phyloP scores from a whole-genome alignment of 2,888 invertebrate species.

The Agrilus biguttatus region DNA sequence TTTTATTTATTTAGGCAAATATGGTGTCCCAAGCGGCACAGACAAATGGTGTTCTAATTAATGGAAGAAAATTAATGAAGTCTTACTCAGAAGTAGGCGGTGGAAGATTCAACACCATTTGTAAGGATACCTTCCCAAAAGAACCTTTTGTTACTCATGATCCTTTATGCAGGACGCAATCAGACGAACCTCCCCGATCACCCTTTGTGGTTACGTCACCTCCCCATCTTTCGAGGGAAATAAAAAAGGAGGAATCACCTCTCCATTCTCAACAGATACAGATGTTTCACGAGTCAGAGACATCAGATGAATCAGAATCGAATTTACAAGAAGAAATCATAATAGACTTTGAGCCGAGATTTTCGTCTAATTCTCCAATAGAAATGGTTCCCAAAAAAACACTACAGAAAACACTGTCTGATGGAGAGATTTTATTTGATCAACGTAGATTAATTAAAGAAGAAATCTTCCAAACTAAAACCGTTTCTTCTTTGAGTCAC shows the following conservation, averaged over 20 bases:
- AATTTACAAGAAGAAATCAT: slow-evolving; percentile 68
- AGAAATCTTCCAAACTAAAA: slow-evolving; percentile 29
- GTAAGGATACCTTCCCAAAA: slow-evolving; percentile 16
- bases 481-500: slow-evolving; percentile 44
- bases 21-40: slow-evolving; percentile 86
- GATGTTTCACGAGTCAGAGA: slow-evolving; percentile 23
- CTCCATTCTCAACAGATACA: slow-evolving; percentile 26
- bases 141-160: slow-evolving; percentile 45
- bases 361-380: slow-evolving; percentile 39
- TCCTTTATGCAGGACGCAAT: slow-evolving; percentile 67
- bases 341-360: slow-evolving; percentile 72
- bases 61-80: slow-evolving; percentile 66
- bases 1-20: slow-evolving; percentile 42
- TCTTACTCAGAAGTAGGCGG: slow-evolving; percentile 69
- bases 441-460: slow-evolving; percentile 35
- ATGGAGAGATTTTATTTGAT: slow-evolving; percentile 61
- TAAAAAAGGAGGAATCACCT: slow-evolving; percentile 18
- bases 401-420: slow-evolving; percentile 64
- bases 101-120: slow-evolving; percentile 28
- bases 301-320: slow-evolving; percentile 34
- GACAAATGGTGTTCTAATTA: slow-evolving; percentile 62
- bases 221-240: slow-evolving; percentile 17
- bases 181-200: slow-evolving; percentile 71
- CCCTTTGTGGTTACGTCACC: slow-evolving; percentile 48
- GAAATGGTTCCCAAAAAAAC: slow-evolving; percentile 31